Conservation (phyloP, 1,140 invertebrate species). For the Arion vulgaris region DNA sequence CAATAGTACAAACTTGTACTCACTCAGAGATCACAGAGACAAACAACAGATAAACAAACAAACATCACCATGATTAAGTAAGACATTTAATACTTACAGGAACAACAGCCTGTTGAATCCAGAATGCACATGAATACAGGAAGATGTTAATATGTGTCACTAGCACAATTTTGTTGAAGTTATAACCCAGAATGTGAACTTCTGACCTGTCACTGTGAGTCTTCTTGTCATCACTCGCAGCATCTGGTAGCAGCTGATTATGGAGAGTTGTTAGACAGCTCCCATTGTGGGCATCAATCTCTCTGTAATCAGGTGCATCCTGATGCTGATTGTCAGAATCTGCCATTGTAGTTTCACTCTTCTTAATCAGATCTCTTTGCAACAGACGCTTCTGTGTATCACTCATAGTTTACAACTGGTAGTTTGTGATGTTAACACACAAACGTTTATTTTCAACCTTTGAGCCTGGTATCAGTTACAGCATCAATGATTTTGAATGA, state of each 20-base stretch:
- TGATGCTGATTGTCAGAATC: background rate
- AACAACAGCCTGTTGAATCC: slow-evolving; percentile 65
- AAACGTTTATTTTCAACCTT: no score
- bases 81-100: slow-evolving; percentile 62
- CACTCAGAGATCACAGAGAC: no score
- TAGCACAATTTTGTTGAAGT: slow-evolving; percentile 24
- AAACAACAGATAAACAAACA: background rate
- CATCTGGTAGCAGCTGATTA: background rate
- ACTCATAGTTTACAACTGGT: no score
- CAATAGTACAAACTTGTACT: no score
- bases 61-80: no score
- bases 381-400: no score
- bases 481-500: no score
- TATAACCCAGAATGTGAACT: background rate
- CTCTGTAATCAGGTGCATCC: background rate
- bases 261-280: background rate
- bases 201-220: slow-evolving; percentile 8
- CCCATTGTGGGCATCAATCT: background rate
- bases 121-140: slow-evolving; percentile 66
- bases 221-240: background rate
- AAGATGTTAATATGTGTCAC: slow-evolving; percentile 67
- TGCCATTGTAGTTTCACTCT: background rate
- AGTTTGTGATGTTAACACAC: no score
- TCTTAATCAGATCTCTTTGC: background rate
- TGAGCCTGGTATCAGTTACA: no score